A percentile compares a stretch with the other conserved stretches of the same genome.
Evolutionary conservation across 2,797 vertebrate species (phyloP).

Genomic region (Odontamblyopus lacepedii): DNA sequence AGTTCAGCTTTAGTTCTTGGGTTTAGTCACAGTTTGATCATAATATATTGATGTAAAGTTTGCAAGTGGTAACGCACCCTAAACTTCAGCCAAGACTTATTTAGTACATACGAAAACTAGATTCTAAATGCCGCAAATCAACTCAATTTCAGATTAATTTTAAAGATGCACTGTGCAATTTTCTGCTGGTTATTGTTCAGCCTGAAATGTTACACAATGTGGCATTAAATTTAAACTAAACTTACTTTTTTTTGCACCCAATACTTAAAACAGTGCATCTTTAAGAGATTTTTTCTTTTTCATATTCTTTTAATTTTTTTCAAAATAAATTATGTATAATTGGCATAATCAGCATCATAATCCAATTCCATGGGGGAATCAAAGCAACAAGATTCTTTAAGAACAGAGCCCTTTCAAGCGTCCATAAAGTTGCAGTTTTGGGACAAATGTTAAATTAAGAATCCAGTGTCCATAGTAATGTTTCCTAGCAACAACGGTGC

Average conservation of each 20-base stretch:
- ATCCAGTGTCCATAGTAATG: constrained; percentile 5
- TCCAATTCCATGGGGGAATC: not conserved
- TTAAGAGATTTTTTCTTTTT: no score
- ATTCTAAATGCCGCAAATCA: no score
- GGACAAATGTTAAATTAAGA: not conserved
- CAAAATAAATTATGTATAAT: no score
- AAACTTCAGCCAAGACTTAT: not conserved
- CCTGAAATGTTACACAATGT: no score
- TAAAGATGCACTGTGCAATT: no score
- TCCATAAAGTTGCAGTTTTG: not conserved
- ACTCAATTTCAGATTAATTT: no score
- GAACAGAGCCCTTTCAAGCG: not conserved
- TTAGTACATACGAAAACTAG: not conserved
- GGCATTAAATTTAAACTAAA: no score
- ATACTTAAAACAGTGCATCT: no score
- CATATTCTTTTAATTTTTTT: no score
- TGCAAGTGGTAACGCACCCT: not conserved
- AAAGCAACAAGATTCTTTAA: not conserved
- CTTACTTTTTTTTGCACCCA: no score
- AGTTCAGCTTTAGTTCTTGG: not conserved
- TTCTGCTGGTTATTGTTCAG: no score
- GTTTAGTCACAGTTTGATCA: not conserved
- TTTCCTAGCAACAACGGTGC: not conserved
- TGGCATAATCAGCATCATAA: not conserved
- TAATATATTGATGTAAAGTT: not conserved